Conservation (phyloP, 2,113 vertebrate species). For the Grantiella picta region DNA sequence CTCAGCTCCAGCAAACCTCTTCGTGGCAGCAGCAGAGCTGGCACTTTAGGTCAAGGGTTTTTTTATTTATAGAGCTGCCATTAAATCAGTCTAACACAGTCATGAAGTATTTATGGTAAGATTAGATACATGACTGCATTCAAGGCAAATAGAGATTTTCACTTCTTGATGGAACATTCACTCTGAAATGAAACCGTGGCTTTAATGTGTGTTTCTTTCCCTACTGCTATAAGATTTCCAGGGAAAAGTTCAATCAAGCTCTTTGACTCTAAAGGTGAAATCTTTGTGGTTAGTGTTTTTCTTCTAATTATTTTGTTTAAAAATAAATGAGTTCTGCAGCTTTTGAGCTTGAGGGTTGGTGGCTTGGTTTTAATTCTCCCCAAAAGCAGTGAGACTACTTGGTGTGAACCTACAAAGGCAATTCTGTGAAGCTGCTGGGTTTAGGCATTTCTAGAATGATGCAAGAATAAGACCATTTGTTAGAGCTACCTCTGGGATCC, state of each 20-base stretch:
- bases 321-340: constrained; percentile 22
- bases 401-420: not conserved
- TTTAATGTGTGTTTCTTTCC: not conserved
- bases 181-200: not conserved
- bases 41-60: not conserved
- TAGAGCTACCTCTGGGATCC: constrained; percentile 67
- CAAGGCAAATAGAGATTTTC: not conserved
- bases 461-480: constrained; percentile 60
- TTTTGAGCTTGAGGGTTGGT: constrained; percentile 3
- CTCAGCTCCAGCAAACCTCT: not conserved
- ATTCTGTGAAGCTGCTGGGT: constrained; percentile 7
- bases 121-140: constrained; percentile 1
- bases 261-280: constrained; percentile 25
- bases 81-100: not conserved
- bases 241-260: constrained; percentile 5
- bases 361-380: not conserved
- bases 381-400: not conserved
- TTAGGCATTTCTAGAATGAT: constrained; percentile 27
- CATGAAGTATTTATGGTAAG: constrained; percentile 21
- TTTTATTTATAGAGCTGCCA: constrained; percentile 18
- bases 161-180: not conserved
- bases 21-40: not conserved
- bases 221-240: not conserved
- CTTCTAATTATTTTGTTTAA: constrained; percentile 35
- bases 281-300: not conserved